phyloP scores from a whole-genome alignment of 1,140 invertebrate species.

The Camponotus vicinus region DNA sequence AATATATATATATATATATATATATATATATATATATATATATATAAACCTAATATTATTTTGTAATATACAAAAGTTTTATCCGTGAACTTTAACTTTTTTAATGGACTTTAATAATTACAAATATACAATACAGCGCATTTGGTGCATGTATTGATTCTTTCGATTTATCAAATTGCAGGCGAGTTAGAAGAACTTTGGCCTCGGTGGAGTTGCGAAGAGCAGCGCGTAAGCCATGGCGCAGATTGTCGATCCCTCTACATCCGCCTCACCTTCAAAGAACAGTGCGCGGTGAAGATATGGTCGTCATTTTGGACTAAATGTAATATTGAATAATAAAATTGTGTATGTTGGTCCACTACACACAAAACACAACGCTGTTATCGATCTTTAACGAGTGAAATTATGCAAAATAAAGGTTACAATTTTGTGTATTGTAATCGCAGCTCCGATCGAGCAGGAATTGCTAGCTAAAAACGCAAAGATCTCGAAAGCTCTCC shows the following conservation, averaged over 20 bases:
- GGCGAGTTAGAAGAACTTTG: constrained; percentile 93
- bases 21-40: too few relatives aligned
- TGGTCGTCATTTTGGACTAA: constrained; percentile 91
- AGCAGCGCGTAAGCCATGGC: constrained; percentile 96
- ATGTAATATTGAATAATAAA: constrained; percentile 69
- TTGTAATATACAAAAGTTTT: neutral
- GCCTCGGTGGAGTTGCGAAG: constrained; percentile 93
- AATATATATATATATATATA: too few relatives aligned
- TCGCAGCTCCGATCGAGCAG: constrained; percentile 52
- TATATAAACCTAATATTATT: neutral
- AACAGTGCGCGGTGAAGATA: constrained; percentile 85
- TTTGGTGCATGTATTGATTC: neutral
- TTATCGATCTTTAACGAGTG: constrained; percentile 71
- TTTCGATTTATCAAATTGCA: constrained; percentile 83
- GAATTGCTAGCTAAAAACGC: neutral
- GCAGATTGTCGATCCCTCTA: constrained; percentile 87
- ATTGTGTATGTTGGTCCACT: constrained; percentile 49
- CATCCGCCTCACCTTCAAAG: constrained; percentile 80
- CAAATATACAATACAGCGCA: neutral
- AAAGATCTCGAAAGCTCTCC: constrained; percentile 23
- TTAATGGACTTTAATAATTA: neutral
- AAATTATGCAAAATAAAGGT: constrained; percentile 49
- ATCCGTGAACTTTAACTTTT: too few relatives aligned
- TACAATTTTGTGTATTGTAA: constrained; percentile 66
- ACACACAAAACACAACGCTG: constrained; percentile 33